Evolutionary conservation across 2,888 invertebrate genomes (phyloP).

Genomic region (Ariolimax columbianus): DNA sequence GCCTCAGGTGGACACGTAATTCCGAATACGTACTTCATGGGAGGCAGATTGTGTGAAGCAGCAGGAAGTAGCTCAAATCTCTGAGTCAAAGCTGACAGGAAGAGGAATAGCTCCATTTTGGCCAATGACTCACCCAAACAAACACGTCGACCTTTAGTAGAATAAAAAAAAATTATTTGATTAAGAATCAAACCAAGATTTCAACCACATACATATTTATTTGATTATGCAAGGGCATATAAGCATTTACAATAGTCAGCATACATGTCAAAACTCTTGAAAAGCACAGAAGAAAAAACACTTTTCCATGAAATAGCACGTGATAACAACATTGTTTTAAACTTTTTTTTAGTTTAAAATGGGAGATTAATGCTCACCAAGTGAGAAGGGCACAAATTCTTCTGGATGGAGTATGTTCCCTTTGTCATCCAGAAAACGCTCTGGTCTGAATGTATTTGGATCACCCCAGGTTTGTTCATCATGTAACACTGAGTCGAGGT

Average conservation of each 20-base stretch:
- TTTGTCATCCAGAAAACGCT: constrained; percentile 31
- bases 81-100: neutral
- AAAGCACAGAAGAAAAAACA: too few species aligned
- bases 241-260: too few species aligned
- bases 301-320: too few species aligned
- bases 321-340: too few species aligned
- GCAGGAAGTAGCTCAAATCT: constrained; percentile 17
- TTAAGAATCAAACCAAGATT: too few species aligned
- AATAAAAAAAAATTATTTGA: too few species aligned
- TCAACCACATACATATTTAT: too few species aligned
- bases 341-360: neutral
- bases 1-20: neutral
- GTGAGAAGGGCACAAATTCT: constrained; percentile 41
- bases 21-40: neutral
- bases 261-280: too few species aligned
- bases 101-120: constrained; percentile 35
- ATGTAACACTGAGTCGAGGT: constrained; percentile 29
- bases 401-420: constrained; percentile 31
- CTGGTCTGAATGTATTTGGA: constrained; percentile 40
- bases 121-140: constrained; percentile 30
- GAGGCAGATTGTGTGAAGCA: neutral
- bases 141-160: constrained; percentile 5
- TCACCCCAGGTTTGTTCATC: constrained; percentile 44
- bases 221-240: too few species aligned
- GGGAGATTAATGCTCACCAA: constrained; percentile 1